phyloP scores from a whole-genome alignment of 2,888 invertebrate genomes.

The Leptopilina myrica region DNA sequence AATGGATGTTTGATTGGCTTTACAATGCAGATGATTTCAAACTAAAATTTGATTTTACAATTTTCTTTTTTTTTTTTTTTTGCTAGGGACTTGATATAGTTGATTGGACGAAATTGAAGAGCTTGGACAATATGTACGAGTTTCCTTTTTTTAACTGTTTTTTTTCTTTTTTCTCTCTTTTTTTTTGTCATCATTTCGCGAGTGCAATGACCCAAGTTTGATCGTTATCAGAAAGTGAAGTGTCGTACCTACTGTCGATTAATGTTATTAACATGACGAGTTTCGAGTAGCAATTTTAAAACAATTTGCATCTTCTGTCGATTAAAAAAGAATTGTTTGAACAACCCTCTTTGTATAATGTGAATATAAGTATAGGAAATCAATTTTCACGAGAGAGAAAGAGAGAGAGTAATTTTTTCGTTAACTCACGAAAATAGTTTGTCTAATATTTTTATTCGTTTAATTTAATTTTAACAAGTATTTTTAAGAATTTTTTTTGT shows the following conservation, averaged over 20 bases:
- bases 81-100: not conserved
- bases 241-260: slow-evolving; percentile 23
- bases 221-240: slow-evolving; percentile 6
- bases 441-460: not conserved
- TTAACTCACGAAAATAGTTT: not conserved
- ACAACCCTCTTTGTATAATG: not conserved
- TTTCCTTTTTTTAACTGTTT: not conserved
- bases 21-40: slow-evolving; percentile 17
- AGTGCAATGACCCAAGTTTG: slow-evolving; percentile 19
- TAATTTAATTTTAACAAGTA: no score
- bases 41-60: slow-evolving; percentile 15
- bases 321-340: slow-evolving; percentile 1
- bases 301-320: slow-evolving; percentile 9
- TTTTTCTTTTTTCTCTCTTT: not conserved
- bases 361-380: slow-evolving; percentile 10
- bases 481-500: no score
- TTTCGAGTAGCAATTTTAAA: slow-evolving; percentile 26
- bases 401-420: not conserved
- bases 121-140: not conserved
- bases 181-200: not conserved
- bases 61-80: slow-evolving; percentile 5
- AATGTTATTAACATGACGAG: slow-evolving; percentile 17
- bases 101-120: slow-evolving; percentile 27
- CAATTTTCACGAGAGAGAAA: not conserved
- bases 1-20: slow-evolving; percentile 6